Evolutionary conservation across 2,888 invertebrate species (phyloP).

Genomic region (Leucophora obtusa): DNA sequence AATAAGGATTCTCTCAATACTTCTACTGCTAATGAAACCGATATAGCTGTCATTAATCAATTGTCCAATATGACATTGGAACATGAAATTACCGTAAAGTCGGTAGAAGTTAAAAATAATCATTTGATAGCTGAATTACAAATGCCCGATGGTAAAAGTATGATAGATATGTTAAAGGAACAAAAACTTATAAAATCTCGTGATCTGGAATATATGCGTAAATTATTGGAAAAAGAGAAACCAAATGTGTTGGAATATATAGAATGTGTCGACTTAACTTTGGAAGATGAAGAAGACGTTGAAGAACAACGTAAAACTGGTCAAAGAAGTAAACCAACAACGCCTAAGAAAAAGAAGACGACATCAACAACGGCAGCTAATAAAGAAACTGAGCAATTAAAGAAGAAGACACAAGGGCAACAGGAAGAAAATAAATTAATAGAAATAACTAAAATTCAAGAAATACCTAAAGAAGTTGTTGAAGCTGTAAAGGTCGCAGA

Average conservation of each 20-base stretch:
- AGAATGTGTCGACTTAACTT: conserved; percentile 74
- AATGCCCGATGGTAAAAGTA: conserved; percentile 65
- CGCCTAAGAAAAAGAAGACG: conserved; percentile 66
- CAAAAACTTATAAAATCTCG: conserved; percentile 70
- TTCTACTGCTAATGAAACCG: conserved; percentile 34
- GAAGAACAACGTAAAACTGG: conserved; percentile 55
- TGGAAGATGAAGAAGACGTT: conserved; percentile 73
- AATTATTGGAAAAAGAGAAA: conserved; percentile 74
- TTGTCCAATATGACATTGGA: conserved; percentile 68
- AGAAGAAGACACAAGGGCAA: conserved; percentile 37
- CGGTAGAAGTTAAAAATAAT: conserved; percentile 73
- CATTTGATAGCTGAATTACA: conserved; percentile 74
- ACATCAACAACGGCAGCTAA: conserved; percentile 7
- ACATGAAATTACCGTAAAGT: conserved; percentile 71
- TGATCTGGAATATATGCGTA: conserved; percentile 74
- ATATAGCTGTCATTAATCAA: conserved; percentile 62
- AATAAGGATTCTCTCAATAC: conserved; percentile 21
- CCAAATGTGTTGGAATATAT: conserved; percentile 73
- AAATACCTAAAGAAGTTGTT: conserved; percentile 3
- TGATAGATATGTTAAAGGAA: conserved; percentile 71
- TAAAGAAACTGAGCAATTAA: conserved; percentile 43
- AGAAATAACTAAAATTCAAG: background rate
- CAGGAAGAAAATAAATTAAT: conserved; percentile 36
- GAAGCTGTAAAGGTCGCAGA: background rate
- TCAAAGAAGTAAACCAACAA: conserved; percentile 51